These are phyloP conservation scores for Tetranychus piercei DNA, from an alignment of 2,888 invertebrate species.

Conservation along the genomic window DNA sequence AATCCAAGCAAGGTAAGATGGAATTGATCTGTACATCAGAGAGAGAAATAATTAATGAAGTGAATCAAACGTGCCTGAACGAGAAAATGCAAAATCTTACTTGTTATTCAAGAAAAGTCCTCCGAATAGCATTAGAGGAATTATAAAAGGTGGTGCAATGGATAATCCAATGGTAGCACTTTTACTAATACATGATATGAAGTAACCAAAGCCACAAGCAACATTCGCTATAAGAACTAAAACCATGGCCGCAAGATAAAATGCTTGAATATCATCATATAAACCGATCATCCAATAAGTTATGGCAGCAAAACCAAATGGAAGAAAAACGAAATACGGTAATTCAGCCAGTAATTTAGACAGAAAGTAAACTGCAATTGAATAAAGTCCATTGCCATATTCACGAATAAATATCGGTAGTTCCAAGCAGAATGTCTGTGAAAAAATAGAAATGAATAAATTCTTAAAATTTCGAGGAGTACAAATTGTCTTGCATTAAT, in stretches of 20 bases:
- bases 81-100: conserved; percentile 35
- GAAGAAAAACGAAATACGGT: conserved; percentile 64
- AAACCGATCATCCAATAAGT: conserved; percentile 70
- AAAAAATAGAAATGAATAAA: background rate
- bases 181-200: conserved; percentile 67
- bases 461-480: background rate
- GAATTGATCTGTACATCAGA: conserved; percentile 47
- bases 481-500: background rate
- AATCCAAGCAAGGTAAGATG: conserved; percentile 62
- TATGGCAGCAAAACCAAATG: conserved; percentile 58
- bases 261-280: conserved; percentile 3
- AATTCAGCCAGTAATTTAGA: conserved; percentile 68
- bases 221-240: conserved; percentile 14
- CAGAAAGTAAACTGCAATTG: conserved; percentile 72
- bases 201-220: conserved; percentile 41
- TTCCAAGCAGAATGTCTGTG: conserved; percentile 69
- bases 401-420: conserved; percentile 72
- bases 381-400: conserved; percentile 70
- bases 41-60: background rate
- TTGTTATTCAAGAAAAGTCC: conserved; percentile 82
- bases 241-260: conserved; percentile 4
- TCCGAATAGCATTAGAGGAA: conserved; percentile 82
- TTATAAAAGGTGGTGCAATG: conserved; percentile 72
- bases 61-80: background rate
- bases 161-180: conserved; percentile 72